Base-by-base conservation (phyloP, 2,888 invertebrate genomes). In the Fragum fragum region DNA sequence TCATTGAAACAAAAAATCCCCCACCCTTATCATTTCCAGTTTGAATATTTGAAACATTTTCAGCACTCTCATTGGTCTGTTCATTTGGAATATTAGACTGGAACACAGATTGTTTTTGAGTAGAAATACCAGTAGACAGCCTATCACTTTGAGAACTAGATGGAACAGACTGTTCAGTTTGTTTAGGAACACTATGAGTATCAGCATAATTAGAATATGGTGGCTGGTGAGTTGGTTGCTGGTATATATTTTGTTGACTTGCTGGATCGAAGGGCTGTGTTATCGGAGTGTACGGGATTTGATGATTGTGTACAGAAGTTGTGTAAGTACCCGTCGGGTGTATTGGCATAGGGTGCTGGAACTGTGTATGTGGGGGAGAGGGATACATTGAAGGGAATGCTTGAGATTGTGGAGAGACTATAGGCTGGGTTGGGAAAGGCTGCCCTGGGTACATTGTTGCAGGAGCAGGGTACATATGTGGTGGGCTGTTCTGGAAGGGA, bases 1-100 rank as follows among this genome's bases (percentile, higher is more conserved):
- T 98, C 94, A 99, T 98, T 71, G 98, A 97, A 93, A 99, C 98
- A 94, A 98, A 98, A 95, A 99, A 99, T 18, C 95, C 95, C 82
- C 92, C 91, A 26, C 73, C 53, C 11, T 71, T 83, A 74, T 66
- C 52, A 9, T 32, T 29, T 47, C 11, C 39, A 57, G 21, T 21
- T 6, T 26, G 28, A 52, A 26, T 42, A 26, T 32, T 59, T 52
- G 71, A 53, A 39, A 59, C 61, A 39, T 21, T 26, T 29, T 39
- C 53, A 42, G 73, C 71, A 55, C 21, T 47, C 18, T 69, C 69
- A 80, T 63, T 66, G 14, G 73, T 59, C 1, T 21, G 32, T 23
- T 36, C 16, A 36, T 55, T 5, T 53, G 26, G 28, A 21, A 1
- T 21, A 16, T 36, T 23, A 32, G 36, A 32, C 55, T 29, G 71